phyloP scores from a whole-genome alignment of 2,797 vertebrate species.

The Sebastes vulpes region DNA sequence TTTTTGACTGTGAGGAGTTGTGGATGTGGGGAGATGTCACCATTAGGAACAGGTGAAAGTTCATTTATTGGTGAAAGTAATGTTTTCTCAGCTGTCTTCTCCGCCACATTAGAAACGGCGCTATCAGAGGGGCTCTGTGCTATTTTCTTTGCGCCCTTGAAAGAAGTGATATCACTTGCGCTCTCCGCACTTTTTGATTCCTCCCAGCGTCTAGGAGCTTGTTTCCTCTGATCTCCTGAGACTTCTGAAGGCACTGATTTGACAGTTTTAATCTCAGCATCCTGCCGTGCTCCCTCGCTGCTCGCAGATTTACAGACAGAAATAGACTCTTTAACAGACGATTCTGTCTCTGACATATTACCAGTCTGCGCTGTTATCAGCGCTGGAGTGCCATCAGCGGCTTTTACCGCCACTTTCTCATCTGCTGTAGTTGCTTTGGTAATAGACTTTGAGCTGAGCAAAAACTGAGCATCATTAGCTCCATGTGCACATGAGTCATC shows the following conservation, averaged over 20 bases:
- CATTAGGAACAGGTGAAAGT: slow-evolving; percentile 33
- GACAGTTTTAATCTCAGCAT: background rate
- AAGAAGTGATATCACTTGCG: background rate
- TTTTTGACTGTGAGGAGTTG: slow-evolving; percentile 4
- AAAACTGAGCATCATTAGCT: slow-evolving; percentile 46
- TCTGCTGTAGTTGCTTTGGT: slow-evolving; percentile 21
- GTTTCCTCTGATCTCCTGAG: slow-evolving; percentile 9
- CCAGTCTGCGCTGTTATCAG: background rate
- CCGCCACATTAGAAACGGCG: background rate
- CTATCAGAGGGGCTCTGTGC: background rate
- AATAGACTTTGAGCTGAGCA: slow-evolving; percentile 30
- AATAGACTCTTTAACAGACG: background rate
- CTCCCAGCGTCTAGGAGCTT: background rate
- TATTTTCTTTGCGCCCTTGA: slow-evolving; percentile 6
- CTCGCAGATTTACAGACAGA: slow-evolving; percentile 11
- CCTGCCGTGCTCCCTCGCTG: background rate
- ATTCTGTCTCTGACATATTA: background rate
- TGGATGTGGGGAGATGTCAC: slow-evolving; percentile 11
- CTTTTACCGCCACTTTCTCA: slow-evolving; percentile 38
- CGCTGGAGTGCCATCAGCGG: slow-evolving; percentile 4
- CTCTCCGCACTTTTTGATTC: slow-evolving; percentile 5
- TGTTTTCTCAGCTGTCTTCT: slow-evolving; percentile 29
- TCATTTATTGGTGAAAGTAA: background rate
- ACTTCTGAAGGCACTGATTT: slow-evolving; percentile 18
- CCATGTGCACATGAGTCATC: slow-evolving; percentile 73